Percentiles rank a stretch among this genome's conserved stretches.
Conservation (phyloP, 2,113 vertebrate species). For the Bubo scandiacus region DNA sequence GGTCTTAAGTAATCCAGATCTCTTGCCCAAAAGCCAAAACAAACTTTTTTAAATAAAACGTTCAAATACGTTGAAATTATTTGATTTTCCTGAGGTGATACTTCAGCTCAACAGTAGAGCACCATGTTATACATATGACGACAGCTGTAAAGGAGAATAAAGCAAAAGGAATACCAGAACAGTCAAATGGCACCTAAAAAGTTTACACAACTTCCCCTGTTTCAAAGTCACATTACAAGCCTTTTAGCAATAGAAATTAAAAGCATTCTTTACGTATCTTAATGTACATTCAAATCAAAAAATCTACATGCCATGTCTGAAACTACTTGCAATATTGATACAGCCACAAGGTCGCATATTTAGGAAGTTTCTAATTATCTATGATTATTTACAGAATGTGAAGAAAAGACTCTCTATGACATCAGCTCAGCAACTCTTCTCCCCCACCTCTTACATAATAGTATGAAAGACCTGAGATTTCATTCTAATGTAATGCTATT, state of each 20-base stretch:
- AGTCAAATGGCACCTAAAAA: background rate
- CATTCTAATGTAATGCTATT: background rate
- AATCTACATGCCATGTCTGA: background rate
- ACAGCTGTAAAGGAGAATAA: background rate
- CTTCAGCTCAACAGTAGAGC: background rate
- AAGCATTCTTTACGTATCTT: background rate
- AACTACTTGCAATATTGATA: background rate
- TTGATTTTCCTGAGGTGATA: background rate
- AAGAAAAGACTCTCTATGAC: background rate
- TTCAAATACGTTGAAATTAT: background rate
- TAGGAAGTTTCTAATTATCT: background rate
- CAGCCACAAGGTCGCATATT: background rate
- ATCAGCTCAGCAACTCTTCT: background rate
- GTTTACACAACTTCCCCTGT: background rate
- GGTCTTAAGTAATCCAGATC: background rate
- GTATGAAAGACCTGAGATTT: background rate
- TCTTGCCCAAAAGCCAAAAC: background rate
- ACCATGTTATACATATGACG: background rate
- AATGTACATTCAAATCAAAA: background rate
- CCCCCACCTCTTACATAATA: background rate
- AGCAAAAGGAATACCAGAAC: background rate
- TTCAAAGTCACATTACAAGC: background rate
- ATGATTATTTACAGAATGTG: background rate
- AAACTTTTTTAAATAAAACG: background rate
- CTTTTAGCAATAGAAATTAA: background rate